Evolutionary conservation across 2,888 invertebrate species (phyloP).

Genomic region (Agriopis aurantiaria): DNA sequence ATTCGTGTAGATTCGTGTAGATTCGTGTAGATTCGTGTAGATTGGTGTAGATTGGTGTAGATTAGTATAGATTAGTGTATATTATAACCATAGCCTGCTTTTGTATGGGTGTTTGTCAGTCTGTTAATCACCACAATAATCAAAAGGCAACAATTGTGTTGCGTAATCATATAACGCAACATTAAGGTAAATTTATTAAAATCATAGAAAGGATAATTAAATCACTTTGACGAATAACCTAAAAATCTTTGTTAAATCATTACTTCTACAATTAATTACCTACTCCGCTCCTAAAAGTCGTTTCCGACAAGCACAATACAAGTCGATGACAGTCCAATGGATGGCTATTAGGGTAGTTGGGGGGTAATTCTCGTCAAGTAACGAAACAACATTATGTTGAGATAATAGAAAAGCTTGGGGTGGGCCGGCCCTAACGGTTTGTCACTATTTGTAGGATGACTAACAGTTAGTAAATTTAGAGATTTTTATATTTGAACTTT

Average conservation of each 20-base stretch:
- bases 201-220: slow-evolving; percentile 4
- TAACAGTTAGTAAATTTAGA: slow-evolving; percentile 31
- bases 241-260: too few species aligned
- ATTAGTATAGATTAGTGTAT: too few species aligned
- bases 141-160: too few species aligned
- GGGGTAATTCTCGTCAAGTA: slow-evolving; percentile 66
- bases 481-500: neutral
- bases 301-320: slow-evolving; percentile 35
- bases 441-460: slow-evolving; percentile 69
- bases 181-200: too few species aligned
- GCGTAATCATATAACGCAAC: too few species aligned
- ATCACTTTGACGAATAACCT: too few species aligned
- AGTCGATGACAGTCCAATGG: slow-evolving; percentile 28
- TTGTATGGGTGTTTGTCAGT: too few species aligned
- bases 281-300: slow-evolving; percentile 13
- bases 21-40: too few species aligned
- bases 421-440: slow-evolving; percentile 62
- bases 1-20: too few species aligned
- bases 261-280: slow-evolving; percentile 23
- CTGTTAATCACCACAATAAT: too few species aligned
- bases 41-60: too few species aligned
- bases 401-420: slow-evolving; percentile 72
- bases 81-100: too few species aligned
- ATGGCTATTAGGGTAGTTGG: slow-evolving; percentile 54
- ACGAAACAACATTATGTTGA: slow-evolving; percentile 70